Base-by-base conservation (phyloP, 2,888 invertebrate genomes). In the Amitus sp. region DNA sequence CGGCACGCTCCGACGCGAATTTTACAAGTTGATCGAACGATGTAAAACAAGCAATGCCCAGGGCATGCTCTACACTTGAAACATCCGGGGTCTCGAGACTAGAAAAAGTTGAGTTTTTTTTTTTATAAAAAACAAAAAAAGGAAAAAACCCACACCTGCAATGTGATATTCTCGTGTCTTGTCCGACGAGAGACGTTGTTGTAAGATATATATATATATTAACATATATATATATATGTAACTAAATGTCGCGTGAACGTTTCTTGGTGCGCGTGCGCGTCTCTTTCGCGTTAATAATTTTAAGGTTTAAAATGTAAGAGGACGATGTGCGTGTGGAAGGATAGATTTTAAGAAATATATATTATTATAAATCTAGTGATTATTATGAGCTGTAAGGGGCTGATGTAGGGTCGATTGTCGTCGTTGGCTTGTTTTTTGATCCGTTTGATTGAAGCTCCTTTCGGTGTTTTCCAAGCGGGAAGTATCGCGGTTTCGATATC, bases 121-220 rank as follows among this genome's bases (percentile, higher is more conserved):
- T n/a, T n/a, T n/a, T n/a, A n/a, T n/a, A n/a, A n/a, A n/a, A n/a
- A n/a, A n/a, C n/a, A n/a, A n/a, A n/a, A n/a, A n/a, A n/a, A n/a
- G n/a, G 45, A 53, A 54, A 33, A 67, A 65, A 71, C 60, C 74
- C 72, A 78, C 76, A 76, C 74, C 76, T 72, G 75, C 75, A 76
- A 78, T 80, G 79, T 80, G 79, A 80, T 80, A 80, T 79, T 79
- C 79, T 80, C 79, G 79, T 80, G 79, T 80, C 79, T 80, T 80
- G 79, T 80, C 77, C 70, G 73, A 78, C 78, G 77, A 76, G 78
- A 79, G 78, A 77, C 75, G 75, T 77, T 78, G 75, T 79, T 75
- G 69, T 75, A 73, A 73, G 72, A 71, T 67, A 69, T 71, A 67
- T n/a, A 33, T n/a, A n/a, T n/a, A n/a, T n/a, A n/a, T n/a, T n/a